Base-by-base conservation (phyloP, 1,140 invertebrate genomes). In the Drosophila oshimai region DNA sequence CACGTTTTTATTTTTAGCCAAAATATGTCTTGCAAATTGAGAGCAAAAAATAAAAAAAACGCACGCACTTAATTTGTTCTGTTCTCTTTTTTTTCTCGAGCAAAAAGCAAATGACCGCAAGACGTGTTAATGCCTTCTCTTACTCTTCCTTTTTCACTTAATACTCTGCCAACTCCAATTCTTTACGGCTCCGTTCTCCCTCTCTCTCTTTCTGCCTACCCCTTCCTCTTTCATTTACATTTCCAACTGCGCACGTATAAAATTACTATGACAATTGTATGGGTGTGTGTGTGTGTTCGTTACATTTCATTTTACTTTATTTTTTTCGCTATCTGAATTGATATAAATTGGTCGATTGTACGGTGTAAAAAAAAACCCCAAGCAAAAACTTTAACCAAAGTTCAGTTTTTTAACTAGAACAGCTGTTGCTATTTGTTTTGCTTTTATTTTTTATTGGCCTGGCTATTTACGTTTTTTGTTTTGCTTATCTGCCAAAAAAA, bases 31-130 rank as follows among this genome's bases (percentile, higher is more conserved):
- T 86, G 79, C 79, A 79, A 86, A 83, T 79, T 47, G 78, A 78
- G 79, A 84, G 74, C 73, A 77, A 57, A 76, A 41, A 49, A 57
- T 26, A 44, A 36, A 61, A 68, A 53, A 13, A 68, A 58, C 24
- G 20, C 42, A 65, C 61, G 42, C 61, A 64, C 61, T 64, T 65
- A 22, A 18, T 46, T 15, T 20, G 17, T 42, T 10, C 17, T 51
- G 24, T 45, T 45, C 2, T 31, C 41, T n/a, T 15, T 7, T 33
- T 29, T 12, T 26, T 22, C 53, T 33, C 29, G 24, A n/a, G n/a
- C n/a, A n/a, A 84, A 79, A 83, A 79, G 79, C 75, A 84, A 84
- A 84, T 84, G 79, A 84, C 79, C 79, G 79, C 80, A 72, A 57
- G 64, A 74, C 68, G 73, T 69, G 64, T 72, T 57, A 84, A 74